Conservation (phyloP, 2,113 vertebrate species). For the Apeltes quadracus region DNA sequence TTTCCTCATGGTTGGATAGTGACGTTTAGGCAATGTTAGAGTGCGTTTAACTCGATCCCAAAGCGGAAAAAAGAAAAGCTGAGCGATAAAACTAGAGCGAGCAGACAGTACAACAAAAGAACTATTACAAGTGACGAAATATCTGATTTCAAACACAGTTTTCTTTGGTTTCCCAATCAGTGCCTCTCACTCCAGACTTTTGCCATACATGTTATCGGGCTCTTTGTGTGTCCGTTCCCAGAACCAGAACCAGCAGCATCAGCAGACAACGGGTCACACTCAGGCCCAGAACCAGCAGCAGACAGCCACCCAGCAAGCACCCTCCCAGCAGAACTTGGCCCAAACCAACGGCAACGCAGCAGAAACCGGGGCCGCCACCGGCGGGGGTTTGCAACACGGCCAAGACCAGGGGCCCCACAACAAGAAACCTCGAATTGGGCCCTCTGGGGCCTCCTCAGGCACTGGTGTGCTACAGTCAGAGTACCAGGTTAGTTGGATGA, state of each 20-base stretch:
- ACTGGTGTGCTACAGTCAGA: slow-evolving; percentile 91
- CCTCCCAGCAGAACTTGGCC: slow-evolving; percentile 86
- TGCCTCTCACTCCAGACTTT: not conserved
- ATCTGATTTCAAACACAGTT: not conserved
- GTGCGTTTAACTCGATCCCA: not conserved
- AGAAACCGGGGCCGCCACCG: slow-evolving; percentile 52
- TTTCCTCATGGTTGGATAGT: not conserved
- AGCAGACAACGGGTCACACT: slow-evolving; percentile 85
- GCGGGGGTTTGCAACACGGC: slow-evolving; percentile 85
- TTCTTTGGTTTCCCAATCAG: not conserved
- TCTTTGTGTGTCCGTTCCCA: slow-evolving; percentile 42
- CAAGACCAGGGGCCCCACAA: slow-evolving; percentile 92
- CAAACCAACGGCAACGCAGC: slow-evolving; percentile 91
- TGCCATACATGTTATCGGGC: not conserved
- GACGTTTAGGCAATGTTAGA: not conserved
- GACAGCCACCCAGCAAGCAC: slow-evolving; percentile 76
- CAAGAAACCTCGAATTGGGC: slow-evolving; percentile 95
- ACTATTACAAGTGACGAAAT: not conserved
- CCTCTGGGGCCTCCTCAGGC: slow-evolving; percentile 89
- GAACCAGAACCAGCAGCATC: slow-evolving; percentile 95
- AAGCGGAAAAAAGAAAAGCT: not conserved
- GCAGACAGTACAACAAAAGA: not conserved
- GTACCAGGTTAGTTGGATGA: slow-evolving; percentile 87
- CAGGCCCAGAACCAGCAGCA: slow-evolving; percentile 84
- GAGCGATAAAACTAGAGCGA: not conserved